Percentiles rank a stretch among this genome's conserved stretches.
phyloP scores from a whole-genome alignment of 2,113 vertebrate genomes.

The Microcebus lehilahytsara region DNA sequence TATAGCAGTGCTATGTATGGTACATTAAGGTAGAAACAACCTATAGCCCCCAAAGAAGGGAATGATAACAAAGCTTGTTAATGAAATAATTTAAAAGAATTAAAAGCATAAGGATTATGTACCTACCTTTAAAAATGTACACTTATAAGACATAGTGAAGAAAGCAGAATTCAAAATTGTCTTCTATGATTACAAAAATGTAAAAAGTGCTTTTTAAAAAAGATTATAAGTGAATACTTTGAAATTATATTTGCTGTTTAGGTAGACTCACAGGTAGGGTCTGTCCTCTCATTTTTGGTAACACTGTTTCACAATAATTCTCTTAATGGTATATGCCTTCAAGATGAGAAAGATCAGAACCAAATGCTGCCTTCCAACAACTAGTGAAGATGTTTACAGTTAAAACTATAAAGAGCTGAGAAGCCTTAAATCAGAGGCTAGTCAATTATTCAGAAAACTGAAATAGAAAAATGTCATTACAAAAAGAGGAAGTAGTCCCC shows the following conservation, averaged over 20 bases:
- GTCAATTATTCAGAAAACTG: not conserved
- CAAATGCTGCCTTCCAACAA: not conserved
- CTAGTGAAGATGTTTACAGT: not conserved
- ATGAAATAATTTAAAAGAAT: constrained; percentile 17
- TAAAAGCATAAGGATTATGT: constrained; percentile 6
- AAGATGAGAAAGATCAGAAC: not conserved
- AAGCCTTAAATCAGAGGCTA: not conserved
- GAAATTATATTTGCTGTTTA: not conserved
- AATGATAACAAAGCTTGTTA: not conserved
- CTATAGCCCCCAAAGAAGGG: not conserved
- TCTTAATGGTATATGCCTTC: not conserved
- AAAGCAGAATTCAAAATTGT: constrained; percentile 1
- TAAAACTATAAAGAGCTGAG: not conserved
- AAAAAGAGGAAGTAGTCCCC: not conserved
- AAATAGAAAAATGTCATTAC: not conserved
- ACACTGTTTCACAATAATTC: not conserved
- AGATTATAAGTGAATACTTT: not conserved
- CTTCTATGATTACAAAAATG: not conserved
- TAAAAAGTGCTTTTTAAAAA: not conserved
- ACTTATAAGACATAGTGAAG: not conserved
- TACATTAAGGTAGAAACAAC: not conserved
- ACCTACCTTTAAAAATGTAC: not conserved
- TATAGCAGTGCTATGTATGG: not conserved
- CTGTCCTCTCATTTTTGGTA: not conserved
- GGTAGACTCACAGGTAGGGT: not conserved